Base-by-base conservation (phyloP, 2,113 vertebrate genomes). In the Myrmophylax atrothorax region DNA sequence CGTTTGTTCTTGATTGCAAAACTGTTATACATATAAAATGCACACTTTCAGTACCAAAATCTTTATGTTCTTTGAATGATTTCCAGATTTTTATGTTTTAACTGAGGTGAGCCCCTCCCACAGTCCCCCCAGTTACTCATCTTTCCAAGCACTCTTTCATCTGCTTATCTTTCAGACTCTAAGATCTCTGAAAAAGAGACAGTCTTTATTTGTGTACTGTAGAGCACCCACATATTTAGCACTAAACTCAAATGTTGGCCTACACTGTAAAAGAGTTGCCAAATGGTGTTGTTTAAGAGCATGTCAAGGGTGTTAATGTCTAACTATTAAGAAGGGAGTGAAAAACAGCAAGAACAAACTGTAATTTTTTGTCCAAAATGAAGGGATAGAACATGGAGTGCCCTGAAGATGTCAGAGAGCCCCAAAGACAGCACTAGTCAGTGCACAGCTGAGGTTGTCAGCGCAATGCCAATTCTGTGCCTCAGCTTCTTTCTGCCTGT, bases 111-210 rank as follows among this genome's bases (percentile, higher is more conserved):
- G 50, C 11, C 56, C 69, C 76, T 92, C 84, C 94, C 29, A 6
- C 60, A 84, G 73, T 81, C n/a, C 55, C 49, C 64, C 12, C 1
- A 2, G 33, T 94, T 92, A 70, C 60, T 95, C 83, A 87, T 89
- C 78, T 94, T 95, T 79, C 60, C 68, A 52, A 90, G 52, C 38
- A 47, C 49, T 82, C 94, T 95, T 95, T 96, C 92, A 97, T 96
- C 90, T 94, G 84, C 78, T 94, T 92, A 93, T 96, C 94, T 96
- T 86, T 93, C 79, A 95, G 94, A 96, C 79, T 68, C 59, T 88
- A 93, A 92, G 88, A 80, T 90, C 90, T 94, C 86, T 84, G 72
- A 94, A 79, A 72, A 90, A 89, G 90, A 96, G 83, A 92, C 95
- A 83, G 91, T 77, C 69, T 95, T 74, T 96, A 91, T 96, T 96